A percentile compares a stretch with the other conserved stretches of the same genome.
Evolutionary conservation across 2,888 invertebrate genomes (phyloP).

Genomic region (Cinara cedri): DNA sequence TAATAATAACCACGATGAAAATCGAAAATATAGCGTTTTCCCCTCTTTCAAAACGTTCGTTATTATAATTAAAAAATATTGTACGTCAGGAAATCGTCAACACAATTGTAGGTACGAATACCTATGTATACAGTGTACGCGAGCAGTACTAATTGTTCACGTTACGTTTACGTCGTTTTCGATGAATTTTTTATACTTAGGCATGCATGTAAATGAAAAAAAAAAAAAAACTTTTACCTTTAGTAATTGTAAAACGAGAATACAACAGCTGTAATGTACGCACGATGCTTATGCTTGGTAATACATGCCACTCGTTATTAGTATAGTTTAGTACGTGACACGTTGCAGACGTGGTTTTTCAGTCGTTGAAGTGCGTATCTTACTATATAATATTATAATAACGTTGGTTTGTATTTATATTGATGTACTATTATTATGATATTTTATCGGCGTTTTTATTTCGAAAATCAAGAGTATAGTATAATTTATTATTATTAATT

Average conservation of each 20-base stretch:
- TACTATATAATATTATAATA: background rate
- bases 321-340: conserved; percentile 45
- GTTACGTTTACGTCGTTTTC: background rate
- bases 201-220: conserved; percentile 33
- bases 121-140: no score
- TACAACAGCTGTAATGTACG: conserved; percentile 39
- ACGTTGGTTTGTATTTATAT: conserved; percentile 27
- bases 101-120: no score
- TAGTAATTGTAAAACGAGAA: conserved; percentile 8
- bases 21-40: no score
- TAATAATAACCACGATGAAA: no score
- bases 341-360: conserved; percentile 41
- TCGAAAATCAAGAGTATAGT: no score
- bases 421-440: background rate
- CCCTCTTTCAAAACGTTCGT: no score
- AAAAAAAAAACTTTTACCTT: conserved; percentile 46
- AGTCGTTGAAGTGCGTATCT: conserved; percentile 4
- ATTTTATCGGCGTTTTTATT: no score
- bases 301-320: conserved; percentile 14
- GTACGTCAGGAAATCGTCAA: no score
- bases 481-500: background rate
- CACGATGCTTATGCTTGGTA: background rate
- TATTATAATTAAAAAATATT: no score
- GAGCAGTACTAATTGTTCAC: conserved; percentile 1
- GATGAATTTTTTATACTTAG: conserved; percentile 8